Evolutionary conservation across 2,797 vertebrate species (phyloP), one percentile per base, ranked within the genome.

Genomic region (Rhinophrynus dorsalis): DNA sequence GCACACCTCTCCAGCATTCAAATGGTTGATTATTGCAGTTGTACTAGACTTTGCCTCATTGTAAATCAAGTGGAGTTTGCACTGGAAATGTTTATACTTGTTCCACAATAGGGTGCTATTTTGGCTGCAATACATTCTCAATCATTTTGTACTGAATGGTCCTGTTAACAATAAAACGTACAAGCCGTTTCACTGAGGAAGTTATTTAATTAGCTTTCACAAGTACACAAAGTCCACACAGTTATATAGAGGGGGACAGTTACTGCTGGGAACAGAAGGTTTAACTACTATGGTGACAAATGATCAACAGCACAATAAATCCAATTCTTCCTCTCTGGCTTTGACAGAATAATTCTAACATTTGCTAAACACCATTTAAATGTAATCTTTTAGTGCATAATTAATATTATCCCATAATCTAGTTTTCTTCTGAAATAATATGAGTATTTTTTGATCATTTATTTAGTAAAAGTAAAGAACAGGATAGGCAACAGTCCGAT

Each of bases 221-320:
- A 30, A 30, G 4, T 30, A 30, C 4, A 4, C 9, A 30, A 30
- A 21, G 21, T 48, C 40, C 5, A 11, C 12, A 23, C 7, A 8
- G 45, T 23, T 21, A 48, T 48, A 23, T 48, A 23, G 17, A 23
- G 20, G 10, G 21, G 5, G 20, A 23, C 13, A 48, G 13, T 44
- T 15, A 44, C 45, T 48, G 45, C 13, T 48, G 21, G 21, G 20
- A 44, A 18, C 17, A 24, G 10, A 24, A 48, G 45, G 21, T 11
- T 48, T 26, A 48, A 48, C 45, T 48, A 20, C 45, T 48, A 12
- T 48, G 45, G 45, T 48, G 45, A 48, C 45, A 48, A 48, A 48
- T 4, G 20, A 23, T 13, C 11, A 24, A 48, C 21, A 48, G 6
- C 21, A 26, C 24, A 48, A 48, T 48, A 48, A 23, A 48, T 48